Percentiles rank a stretch among this genome's conserved stretches.
phyloP scores from a whole-genome alignment of 2,113 vertebrate genomes.

The Salminus brasiliensis region DNA sequence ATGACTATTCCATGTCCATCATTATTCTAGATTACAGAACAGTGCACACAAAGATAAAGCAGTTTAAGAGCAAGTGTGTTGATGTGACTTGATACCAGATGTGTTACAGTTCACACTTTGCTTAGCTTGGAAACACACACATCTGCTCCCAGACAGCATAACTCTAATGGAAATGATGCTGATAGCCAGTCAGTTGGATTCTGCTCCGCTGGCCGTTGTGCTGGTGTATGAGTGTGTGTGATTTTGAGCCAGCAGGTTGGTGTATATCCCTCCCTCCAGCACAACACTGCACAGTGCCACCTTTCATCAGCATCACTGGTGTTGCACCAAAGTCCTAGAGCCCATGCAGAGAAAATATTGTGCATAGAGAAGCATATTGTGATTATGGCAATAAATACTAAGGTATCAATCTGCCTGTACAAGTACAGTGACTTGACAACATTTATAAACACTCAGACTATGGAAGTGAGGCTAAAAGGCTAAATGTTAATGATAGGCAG shows the following conservation, averaged over 20 bases:
- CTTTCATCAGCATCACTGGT: constrained; percentile 28
- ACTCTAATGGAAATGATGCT: constrained; percentile 4
- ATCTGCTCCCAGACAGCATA: neutral
- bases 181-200: neutral
- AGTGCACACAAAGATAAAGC: neutral
- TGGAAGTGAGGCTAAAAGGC: too few relatives aligned
- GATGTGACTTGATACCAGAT: neutral
- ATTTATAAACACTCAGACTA: too few relatives aligned
- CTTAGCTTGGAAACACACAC: neutral
- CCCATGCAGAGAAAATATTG: neutral
- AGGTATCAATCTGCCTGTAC: neutral
- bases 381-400: neutral
- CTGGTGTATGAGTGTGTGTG: neutral
- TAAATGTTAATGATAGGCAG: too few relatives aligned
- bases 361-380: neutral
- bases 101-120: neutral
- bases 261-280: constrained; percentile 3
- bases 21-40: neutral
- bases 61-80: neutral
- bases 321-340: neutral
- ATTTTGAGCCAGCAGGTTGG: neutral
- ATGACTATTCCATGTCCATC: neutral
- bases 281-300: constrained; percentile 15
- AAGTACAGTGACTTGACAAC: neutral
- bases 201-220: constrained; percentile 12